Conservation (phyloP, 2,113 vertebrate genomes). For the Kryptolebias marmoratus region DNA sequence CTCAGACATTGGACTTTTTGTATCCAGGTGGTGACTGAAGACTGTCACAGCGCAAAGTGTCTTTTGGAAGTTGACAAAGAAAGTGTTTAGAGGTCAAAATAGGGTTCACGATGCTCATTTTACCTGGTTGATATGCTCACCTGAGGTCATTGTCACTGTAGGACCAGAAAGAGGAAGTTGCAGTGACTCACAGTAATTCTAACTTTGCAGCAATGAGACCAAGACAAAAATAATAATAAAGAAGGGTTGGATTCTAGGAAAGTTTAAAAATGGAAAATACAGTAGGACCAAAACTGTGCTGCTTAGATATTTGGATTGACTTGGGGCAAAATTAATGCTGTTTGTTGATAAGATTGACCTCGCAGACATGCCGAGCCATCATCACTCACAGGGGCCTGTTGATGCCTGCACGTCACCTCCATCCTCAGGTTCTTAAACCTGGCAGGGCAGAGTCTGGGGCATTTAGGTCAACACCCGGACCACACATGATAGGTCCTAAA, state of each 20-base stretch:
- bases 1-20: conserved; percentile 37
- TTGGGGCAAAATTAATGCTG: conserved; percentile 12
- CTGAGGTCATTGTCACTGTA: conserved; percentile 12
- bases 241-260: neutral
- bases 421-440: conserved; percentile 70
- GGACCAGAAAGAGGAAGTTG: conserved; percentile 4
- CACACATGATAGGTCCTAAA: conserved; percentile 28
- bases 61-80: conserved; percentile 41
- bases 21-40: conserved; percentile 41
- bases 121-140: conserved; percentile 34
- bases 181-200: too few species aligned
- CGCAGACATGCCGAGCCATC: conserved; percentile 48
- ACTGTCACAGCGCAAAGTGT: conserved; percentile 46
- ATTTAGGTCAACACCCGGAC: conserved; percentile 64
- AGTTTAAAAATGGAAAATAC: conserved; percentile 32
- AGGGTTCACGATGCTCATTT: conserved; percentile 43
- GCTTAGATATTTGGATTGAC: conserved; percentile 24
- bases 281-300: conserved; percentile 11
- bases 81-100: conserved; percentile 29
- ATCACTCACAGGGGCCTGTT: conserved; percentile 62
- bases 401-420: conserved; percentile 19
- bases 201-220: neutral
- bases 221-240: neutral
- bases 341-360: conserved; percentile 36
- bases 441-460: conserved; percentile 60